Evolutionary conservation across 2,888 invertebrate species (phyloP), one percentile per base, ranked within the genome.

Genomic region (Aradus depressus): DNA sequence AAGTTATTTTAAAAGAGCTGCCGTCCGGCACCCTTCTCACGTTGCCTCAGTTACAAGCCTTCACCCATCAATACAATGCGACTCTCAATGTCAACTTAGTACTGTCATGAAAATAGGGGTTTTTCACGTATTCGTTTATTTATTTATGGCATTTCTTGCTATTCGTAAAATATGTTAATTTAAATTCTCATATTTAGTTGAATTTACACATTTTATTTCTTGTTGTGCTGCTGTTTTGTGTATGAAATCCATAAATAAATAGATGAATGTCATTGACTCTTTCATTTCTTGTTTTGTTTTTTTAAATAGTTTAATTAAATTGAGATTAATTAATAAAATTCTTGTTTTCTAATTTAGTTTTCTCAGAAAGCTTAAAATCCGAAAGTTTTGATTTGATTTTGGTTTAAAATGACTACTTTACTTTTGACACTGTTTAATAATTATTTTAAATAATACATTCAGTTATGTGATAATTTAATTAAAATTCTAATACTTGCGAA

Each of bases 121-220:
- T 47, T 49, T 54, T 14, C 56, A 53, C 22, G 44, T 56, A 37
- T 51, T 56, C 35, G 45, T 56, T 45, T 56, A 56, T 56, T 53
- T 56, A 54, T 56, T 56, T 54, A 53, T 56, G 56, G 56, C 53
- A 26, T 42, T 52, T 28, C 48, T 56, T 38, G 51, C 50, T 49
- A 25, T 38, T 4, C 38, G 38, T 22, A 50, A 32, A 12, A 2
- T 47, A 19, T 38, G 22, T 18, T 6, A 10, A 4, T 19, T 41
- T 41, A 10, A 16, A 8, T 16, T 14, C 21, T 8, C 21, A 6
- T n/a, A n/a, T 16, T 44, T 31, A 14, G 6, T 14, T 12, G 18
- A 22, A 10, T 6, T 14, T 19, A 5, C 44, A 10, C n/a, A 6
- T 14, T 26, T 23, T 6, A 3, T 19, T 3, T 41, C 14, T 6